Percentiles rank a stretch among this genome's conserved stretches.
phyloP scores from a whole-genome alignment of 2,888 invertebrate species.

The Marasmarcha lunaedactyla region DNA sequence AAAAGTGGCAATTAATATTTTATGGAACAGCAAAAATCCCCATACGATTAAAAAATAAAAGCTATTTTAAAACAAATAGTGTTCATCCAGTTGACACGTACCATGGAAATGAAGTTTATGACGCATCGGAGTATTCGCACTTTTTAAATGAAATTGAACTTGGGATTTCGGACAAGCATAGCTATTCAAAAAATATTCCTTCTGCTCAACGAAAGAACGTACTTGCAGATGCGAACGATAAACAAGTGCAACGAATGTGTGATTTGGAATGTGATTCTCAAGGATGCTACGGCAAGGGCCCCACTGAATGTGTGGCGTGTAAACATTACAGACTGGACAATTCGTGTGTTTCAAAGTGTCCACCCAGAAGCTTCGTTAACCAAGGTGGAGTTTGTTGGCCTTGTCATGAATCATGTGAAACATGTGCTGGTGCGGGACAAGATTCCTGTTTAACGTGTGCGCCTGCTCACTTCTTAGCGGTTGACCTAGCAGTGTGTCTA shows the following conservation, averaged over 20 bases:
- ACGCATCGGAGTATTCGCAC: conserved; percentile 71
- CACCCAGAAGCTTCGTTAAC: conserved; percentile 85
- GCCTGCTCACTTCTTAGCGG: conserved; percentile 84
- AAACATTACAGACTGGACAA: conserved; percentile 86
- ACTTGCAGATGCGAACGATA: conserved; percentile 72
- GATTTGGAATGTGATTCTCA: conserved; percentile 83
- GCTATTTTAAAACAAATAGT: conserved; percentile 61
- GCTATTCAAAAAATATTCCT: conserved; percentile 76
- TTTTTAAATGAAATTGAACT: conserved; percentile 61
- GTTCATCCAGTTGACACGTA: conserved; percentile 49
- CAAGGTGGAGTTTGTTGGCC: conserved; percentile 86
- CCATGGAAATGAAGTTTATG: conserved; percentile 75
- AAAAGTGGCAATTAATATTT: conserved; percentile 96
- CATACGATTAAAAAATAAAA: conserved; percentile 75
- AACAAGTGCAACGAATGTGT: conserved; percentile 76
- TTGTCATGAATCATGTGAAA: conserved; percentile 90
- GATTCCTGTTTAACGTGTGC: conserved; percentile 88
- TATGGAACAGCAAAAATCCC: conserved; percentile 93
- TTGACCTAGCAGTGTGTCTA: conserved; percentile 86
- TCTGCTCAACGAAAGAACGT: conserved; percentile 71
- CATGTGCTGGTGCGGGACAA: conserved; percentile 88
- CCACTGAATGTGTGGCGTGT: conserved; percentile 86
- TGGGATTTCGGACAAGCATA: conserved; percentile 72
- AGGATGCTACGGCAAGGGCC: conserved; percentile 88
- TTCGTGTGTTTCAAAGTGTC: conserved; percentile 86